phyloP scores from a whole-genome alignment of 2,113 vertebrate species.

The Eubucco bourcierii region DNA sequence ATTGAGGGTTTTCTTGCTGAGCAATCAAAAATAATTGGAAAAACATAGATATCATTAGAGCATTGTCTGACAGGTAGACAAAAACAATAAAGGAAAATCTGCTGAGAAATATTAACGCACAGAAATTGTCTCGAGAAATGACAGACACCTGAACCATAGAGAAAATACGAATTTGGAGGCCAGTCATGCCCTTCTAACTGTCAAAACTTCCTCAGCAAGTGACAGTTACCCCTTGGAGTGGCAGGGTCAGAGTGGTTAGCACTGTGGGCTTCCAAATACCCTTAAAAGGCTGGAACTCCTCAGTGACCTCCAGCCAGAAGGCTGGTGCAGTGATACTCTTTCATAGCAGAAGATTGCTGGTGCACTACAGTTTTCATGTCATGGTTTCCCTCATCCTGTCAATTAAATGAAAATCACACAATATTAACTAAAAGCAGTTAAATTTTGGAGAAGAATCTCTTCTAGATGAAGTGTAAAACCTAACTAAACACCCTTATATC shows the following conservation, averaged over 20 bases:
- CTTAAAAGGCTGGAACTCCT: not conserved
- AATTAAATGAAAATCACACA: not conserved
- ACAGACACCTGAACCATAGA: not conserved
- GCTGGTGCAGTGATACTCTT: not conserved
- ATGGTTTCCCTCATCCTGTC: not conserved
- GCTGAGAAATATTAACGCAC: not conserved
- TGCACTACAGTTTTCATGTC: not conserved
- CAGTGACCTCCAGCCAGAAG: not conserved
- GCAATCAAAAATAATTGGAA: not conserved
- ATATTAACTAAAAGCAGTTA: not conserved
- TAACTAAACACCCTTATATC: not conserved
- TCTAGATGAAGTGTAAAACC: not conserved
- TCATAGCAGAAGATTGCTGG: not conserved
- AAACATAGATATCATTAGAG: not conserved
- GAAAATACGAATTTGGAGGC: not conserved
- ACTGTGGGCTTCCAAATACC: not conserved
- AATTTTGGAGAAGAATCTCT: not conserved
- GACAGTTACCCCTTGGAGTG: not conserved
- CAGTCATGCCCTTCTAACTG: not conserved
- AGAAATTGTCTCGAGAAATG: not conserved
- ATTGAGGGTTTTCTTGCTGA: not conserved
- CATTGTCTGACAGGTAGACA: not conserved
- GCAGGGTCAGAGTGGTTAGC: not conserved
- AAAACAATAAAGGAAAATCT: not conserved
- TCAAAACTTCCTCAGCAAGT: not conserved